Evolutionary conservation across 2,113 vertebrate species (phyloP), one percentile per base, ranked within the genome.

Genomic region (Chaenocephalus aceratus): DNA sequence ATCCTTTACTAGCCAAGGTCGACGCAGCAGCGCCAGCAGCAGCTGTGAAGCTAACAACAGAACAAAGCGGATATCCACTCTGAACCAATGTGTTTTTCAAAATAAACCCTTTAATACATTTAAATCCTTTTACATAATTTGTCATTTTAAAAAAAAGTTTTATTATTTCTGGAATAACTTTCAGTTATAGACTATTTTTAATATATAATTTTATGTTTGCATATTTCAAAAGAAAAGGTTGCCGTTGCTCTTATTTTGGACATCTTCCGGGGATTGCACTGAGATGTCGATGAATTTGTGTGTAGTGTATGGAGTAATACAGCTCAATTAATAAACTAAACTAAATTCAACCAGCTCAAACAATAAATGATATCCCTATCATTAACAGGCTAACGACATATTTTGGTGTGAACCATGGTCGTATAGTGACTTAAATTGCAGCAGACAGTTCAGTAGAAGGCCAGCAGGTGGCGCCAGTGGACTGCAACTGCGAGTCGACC

Each of bases 1-100:
- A 95, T 96, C 70, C 72, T 93, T 13, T 58, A 14, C 80, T 68
- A 62, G 58, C 76, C 77, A 83, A 91, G 86, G 89, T 91, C 86
- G 77, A 83, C 36, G n/a, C 49, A 34, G 57, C 44, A 49, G 49
- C 5, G 46, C 23, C 11, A 61, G 54, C 16, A 70, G 60, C n/a
- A 1, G 11, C 6, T 11, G 58, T 83, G 44, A 73, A 71, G 16
- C 1, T 23, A 3, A 15, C 4, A 2, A 10, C 14, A 16, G 3
- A 0, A 45, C 11, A 16, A 2, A 57, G 0, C 46, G 54, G 36
- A 87, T 64, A 64, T 79, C 84, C 77, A 80, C 1, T 69, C 2
- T 54, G 12, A 26, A 12, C 4, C 0, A 13, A 41, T 41, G 6
- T 18, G 7, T 0, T 6, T 59, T 71, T 57, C 30, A 23, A 76